Evolutionary conservation across 2,797 vertebrate species (phyloP).

Genomic region (Acomys russatus): DNA sequence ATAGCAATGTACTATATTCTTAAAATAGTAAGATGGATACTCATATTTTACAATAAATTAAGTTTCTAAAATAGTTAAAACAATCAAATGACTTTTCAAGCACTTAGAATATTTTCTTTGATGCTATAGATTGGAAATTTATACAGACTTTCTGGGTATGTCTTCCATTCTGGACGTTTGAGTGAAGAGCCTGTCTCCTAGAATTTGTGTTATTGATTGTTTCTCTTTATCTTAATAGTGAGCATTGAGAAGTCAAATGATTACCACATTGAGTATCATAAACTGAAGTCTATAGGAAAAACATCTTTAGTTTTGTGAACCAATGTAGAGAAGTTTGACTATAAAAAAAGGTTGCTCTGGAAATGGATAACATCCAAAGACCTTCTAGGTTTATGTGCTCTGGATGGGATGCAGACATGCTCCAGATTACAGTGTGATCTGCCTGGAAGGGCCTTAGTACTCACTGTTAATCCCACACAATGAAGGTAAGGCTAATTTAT

Average conservation of each 20-base stretch:
- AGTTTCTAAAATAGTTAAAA: background rate
- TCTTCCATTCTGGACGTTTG: too few relatives aligned
- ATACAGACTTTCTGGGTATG: accelerated
- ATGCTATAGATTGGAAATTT: background rate
- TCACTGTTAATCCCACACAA: too few relatives aligned
- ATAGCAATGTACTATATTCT: background rate
- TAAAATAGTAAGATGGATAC: background rate
- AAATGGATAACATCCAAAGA: too few relatives aligned
- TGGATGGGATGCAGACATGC: too few relatives aligned
- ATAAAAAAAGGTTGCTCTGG: too few relatives aligned
- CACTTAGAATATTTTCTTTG: background rate
- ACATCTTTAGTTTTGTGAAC: background rate
- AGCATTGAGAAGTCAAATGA: background rate
- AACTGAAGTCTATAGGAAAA: background rate
- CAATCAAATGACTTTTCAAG: background rate
- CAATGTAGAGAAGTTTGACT: too few relatives aligned
- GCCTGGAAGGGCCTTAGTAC: too few relatives aligned
- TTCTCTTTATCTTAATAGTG: accelerated
- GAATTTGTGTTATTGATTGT: accelerated
- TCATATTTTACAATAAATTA: background rate
- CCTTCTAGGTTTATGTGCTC: too few relatives aligned
- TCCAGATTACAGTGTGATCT: too few relatives aligned
- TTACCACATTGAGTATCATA: background rate
- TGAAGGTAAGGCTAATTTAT: too few relatives aligned
- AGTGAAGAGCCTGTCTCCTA: background rate